These are phyloP conservation scores for Malacoraja senta DNA, from an alignment of 2,797 vertebrate genomes.

Conservation along the genomic window DNA sequence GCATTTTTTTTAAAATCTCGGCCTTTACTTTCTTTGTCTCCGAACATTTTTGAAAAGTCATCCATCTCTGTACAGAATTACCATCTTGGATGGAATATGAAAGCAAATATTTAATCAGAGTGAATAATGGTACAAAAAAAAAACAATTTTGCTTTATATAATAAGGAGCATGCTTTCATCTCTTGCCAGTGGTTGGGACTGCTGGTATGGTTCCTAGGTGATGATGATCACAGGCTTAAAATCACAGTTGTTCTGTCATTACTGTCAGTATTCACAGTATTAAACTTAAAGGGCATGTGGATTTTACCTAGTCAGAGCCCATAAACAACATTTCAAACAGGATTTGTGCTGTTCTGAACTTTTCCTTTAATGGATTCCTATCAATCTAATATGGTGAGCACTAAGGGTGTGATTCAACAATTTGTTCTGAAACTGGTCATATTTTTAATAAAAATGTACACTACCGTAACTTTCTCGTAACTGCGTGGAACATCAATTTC, in stretches of 20 bases:
- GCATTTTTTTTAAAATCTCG: too few relatives aligned
- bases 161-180: not conserved
- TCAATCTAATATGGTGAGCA: not conserved
- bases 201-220: not conserved
- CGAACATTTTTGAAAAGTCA: not conserved
- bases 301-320: not conserved
- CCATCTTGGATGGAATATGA: not conserved
- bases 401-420: not conserved
- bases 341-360: not conserved
- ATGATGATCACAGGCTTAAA: not conserved
- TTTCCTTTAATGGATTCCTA: not conserved
- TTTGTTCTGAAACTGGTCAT: not conserved
- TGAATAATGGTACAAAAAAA: not conserved
- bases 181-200: not conserved
- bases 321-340: not conserved
- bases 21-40: not conserved
- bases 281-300: not conserved
- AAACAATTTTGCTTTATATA: not conserved
- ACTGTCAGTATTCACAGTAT: too few relatives aligned
- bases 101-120: not conserved
- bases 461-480: not conserved
- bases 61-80: not conserved
- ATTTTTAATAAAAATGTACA: too few relatives aligned
- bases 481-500: not conserved
- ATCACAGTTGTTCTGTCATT: not conserved